These are phyloP conservation scores for Synanceia verrucosa DNA, from an alignment of 2,797 vertebrate species.

Conservation along the genomic window DNA sequence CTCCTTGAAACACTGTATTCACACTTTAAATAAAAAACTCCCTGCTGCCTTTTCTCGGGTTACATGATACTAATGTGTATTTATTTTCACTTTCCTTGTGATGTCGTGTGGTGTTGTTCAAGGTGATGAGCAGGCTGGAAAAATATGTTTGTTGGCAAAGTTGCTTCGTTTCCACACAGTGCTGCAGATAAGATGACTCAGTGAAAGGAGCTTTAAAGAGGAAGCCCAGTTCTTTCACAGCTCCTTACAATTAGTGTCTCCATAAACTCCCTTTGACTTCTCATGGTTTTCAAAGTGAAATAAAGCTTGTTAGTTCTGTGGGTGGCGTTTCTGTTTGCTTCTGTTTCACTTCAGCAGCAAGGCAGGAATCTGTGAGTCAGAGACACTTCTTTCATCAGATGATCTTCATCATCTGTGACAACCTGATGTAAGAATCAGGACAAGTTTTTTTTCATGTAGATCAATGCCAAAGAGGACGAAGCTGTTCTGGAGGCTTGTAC, in stretches of 20 bases:
- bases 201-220: neutral
- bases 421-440: no score
- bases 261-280: constrained; percentile 15
- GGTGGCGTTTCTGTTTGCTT: constrained; percentile 5
- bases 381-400: no score
- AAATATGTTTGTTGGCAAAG: constrained; percentile 63
- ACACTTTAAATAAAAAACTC: neutral
- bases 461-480: no score
- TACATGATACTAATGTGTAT: constrained; percentile 28
- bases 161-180: constrained; percentile 12
- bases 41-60: constrained; percentile 5
- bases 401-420: no score
- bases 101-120: constrained; percentile 23
- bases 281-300: constrained; percentile 7
- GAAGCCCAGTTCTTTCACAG: neutral
- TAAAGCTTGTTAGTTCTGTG: neutral
- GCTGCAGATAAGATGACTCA: constrained; percentile 19
- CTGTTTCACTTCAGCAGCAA: constrained; percentile 15
- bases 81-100: constrained; percentile 51
- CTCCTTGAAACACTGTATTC: neutral
- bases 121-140: constrained; percentile 40
- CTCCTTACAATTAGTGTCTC: neutral
- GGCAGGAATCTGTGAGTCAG: neutral
- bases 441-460: no score
- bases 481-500: no score